Evolutionary conservation across 2,888 invertebrate genomes (phyloP), one percentile per base, ranked within the genome.

Genomic region (Phanerotoma sp.): DNA sequence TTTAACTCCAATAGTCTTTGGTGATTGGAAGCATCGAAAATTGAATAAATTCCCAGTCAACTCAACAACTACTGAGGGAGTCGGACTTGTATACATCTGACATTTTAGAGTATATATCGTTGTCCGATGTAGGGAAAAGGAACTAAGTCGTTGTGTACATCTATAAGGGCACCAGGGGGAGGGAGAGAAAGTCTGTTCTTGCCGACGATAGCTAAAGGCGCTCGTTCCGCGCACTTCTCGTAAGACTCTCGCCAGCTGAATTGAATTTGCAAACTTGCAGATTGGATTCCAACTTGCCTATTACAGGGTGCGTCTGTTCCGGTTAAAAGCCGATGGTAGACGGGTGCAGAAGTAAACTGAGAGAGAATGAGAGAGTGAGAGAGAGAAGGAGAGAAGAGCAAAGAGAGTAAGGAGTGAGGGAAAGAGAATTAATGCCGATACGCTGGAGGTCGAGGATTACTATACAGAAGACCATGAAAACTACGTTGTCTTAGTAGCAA

Each of bases 251-350:
- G 59, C 58, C 51, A 71, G 70, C 66, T 69, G 76, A 75, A 77
- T 77, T 73, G 76, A 77, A 77, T 77, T 76, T 77, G 73, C 77
- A 75, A 77, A 76, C 74, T 77, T 77, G 77, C 75, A 77, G 75
- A 77, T 77, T 77, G 76, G 76, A 77, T 77, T 77, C 74, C 76
- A 77, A 77, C 77, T 77, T 77, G 75, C 74, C 77, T 76, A 75
- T 76, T 77, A 77, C 73, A 77, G 77, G 77, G 77, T 74, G 73
- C 74, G 76, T 76, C 76, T 77, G 76, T 77, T 77, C 73, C 76
- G 73, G 76, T 77, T 75, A 77, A 77, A 75, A 75, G 77, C 75
- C 69, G 70, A 63, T 51, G 58, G 44, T 55, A 53, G 61, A 38
- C 28, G 45, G 32, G 37, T 40, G 18, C 22, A 21, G 44, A 35